These are phyloP conservation scores for Riparia riparia DNA, from an alignment of 2,113 vertebrate genomes.

Conservation along the genomic window DNA sequence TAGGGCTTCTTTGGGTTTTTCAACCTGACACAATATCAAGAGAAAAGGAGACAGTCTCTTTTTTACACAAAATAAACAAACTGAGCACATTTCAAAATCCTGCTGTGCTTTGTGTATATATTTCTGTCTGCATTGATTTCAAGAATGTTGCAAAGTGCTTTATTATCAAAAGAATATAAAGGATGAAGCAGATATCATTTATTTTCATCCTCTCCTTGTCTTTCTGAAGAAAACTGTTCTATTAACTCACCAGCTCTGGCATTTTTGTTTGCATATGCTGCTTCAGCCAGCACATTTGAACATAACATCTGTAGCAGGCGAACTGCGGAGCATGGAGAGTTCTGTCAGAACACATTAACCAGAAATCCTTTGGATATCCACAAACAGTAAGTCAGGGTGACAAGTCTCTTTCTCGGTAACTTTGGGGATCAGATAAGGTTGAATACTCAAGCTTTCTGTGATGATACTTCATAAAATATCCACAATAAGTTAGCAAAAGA, in stretches of 20 bases:
- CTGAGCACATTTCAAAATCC: background rate
- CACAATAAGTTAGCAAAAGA: background rate
- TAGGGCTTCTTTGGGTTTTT: background rate
- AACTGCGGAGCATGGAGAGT: background rate
- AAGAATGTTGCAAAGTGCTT: background rate
- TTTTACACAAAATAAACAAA: background rate
- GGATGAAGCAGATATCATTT: background rate
- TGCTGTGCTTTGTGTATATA: background rate
- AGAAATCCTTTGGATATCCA: background rate
- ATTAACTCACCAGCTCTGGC: background rate
- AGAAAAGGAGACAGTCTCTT: background rate
- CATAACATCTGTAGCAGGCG: background rate
- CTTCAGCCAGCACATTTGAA: background rate
- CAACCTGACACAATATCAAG: background rate
- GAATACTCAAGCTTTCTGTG: background rate
- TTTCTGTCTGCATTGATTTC: background rate
- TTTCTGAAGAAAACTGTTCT: background rate
- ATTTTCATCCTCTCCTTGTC: background rate
- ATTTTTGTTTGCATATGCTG: background rate
- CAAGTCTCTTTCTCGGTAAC: background rate
- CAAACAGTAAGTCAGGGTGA: conserved; percentile 17
- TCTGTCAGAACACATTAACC: conserved; percentile 18
- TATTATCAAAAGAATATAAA: background rate
- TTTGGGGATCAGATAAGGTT: background rate
- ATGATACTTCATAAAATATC: background rate